Base-by-base conservation (phyloP, 1,140 invertebrate genomes). In the Aculops lycopersici region DNA sequence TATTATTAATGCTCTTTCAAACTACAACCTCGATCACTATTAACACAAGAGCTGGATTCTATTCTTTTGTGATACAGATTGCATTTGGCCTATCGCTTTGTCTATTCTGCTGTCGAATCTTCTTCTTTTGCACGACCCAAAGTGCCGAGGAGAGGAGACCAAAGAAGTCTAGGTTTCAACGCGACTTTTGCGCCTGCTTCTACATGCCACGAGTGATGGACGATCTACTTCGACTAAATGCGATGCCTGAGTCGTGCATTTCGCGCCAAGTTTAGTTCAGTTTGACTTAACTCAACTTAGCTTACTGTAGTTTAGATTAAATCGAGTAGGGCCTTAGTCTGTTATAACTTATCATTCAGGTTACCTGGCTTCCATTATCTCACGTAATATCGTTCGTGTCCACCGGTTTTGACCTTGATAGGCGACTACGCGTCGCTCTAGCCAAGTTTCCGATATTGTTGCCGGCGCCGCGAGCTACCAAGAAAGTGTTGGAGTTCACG, bases 1-100 rank as follows among this genome's bases (percentile, higher is more conserved):
- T 69, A 24, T 59, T 69, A 17, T 50, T 70, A 20, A 56, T 68
- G 42, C 67, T 69, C 52, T 55, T 65, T 21, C 61, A 58, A 46
- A 54, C 24, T 8, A 8, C 24, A n/a, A 31, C n/a, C n/a, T 8
- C 24, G 24, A 31, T 31, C 24, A n/a, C 8, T 8, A 31, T 31
- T n/a, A 31, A 31, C n/a, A n/a, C n/a, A n/a, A n/a, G n/a, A n/a
- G 24, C 24, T 8, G 24, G 24, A 8, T 31, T 8, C 24, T 31
- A 8, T 31, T 8, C 24, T 8, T 31, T 31, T 31, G n/a, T 31
- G n/a, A 8, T n/a, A n/a, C 24, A 31, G n/a, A 31, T 31, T n/a
- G n/a, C n/a, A 31, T 31, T 31, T n/a, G 8, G 24, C 8, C n/a
- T 31, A 8, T 8, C 24, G 8, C 8, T 31, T 31, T 8, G 8